Evolutionary conservation across 2,888 invertebrate species (phyloP).

Genomic region (Anoncus sp.): DNA sequence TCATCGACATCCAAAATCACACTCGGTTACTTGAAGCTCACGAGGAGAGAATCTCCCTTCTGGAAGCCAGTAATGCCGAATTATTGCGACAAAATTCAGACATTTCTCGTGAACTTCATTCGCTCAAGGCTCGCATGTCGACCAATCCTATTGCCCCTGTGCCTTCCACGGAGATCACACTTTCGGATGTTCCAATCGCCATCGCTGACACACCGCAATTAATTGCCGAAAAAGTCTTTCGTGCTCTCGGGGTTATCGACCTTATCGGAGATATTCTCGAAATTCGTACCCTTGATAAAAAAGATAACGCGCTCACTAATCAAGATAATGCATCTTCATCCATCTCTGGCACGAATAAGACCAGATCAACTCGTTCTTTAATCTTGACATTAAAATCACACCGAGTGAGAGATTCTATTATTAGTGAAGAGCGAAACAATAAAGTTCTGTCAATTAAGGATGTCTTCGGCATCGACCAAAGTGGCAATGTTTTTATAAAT

Average conservation of each 20-base stretch:
- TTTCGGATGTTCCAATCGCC: not conserved
- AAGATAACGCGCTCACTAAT: not conserved
- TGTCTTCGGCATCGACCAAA: too few species aligned
- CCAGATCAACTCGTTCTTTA: too few species aligned
- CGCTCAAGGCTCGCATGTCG: too few species aligned
- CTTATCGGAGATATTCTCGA: not conserved
- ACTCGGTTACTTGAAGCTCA: too few species aligned
- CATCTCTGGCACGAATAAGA: too few species aligned
- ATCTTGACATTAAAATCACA: too few species aligned
- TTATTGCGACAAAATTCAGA: not conserved
- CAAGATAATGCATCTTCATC: too few species aligned
- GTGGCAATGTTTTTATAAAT: too few species aligned
- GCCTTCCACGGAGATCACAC: not conserved
- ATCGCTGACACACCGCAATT: not conserved
- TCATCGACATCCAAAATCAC: too few species aligned
- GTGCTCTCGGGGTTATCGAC: not conserved
- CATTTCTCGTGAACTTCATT: too few species aligned
- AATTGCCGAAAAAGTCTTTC: slow-evolving; percentile 4
- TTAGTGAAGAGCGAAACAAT: not conserved
- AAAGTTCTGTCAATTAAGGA: too few species aligned
- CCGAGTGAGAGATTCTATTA: slow-evolving; percentile 22
- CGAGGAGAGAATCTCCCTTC: not conserved
- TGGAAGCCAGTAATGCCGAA: not conserved
- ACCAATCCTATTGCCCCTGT: too few species aligned
- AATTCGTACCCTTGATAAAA: not conserved